A percentile compares a stretch with the other conserved stretches of the same genome.
phyloP scores from a whole-genome alignment of 2,113 vertebrate species.

The Syngnathus floridae region DNA sequence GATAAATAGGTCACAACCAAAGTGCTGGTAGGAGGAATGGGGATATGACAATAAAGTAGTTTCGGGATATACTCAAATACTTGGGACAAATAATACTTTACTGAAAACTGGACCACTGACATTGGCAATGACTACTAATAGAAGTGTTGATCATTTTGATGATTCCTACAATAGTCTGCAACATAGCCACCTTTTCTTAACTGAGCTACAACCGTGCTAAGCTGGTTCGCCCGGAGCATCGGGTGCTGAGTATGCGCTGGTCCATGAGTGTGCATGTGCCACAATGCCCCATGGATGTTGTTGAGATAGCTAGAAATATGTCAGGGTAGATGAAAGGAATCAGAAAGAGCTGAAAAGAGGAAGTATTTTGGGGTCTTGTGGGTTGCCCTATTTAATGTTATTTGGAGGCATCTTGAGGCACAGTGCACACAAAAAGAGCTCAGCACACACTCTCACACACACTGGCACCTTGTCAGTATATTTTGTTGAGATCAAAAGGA shows the following conservation, averaged over 20 bases:
- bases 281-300: conserved; percentile 58
- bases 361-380: conserved; percentile 64
- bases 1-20: conserved; percentile 46
- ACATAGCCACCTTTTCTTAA: conserved; percentile 54
- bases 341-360: conserved; percentile 42
- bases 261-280: conserved; percentile 36
- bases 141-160: conserved; percentile 24
- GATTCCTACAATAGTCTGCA: conserved; percentile 38
- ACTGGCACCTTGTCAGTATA: conserved; percentile 1
- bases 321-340: conserved; percentile 39
- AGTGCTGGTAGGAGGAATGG: conserved; percentile 16
- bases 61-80: conserved; percentile 18
- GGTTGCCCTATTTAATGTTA: conserved; percentile 59
- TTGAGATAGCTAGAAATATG: conserved; percentile 35
- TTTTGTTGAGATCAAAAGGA: conserved; percentile 26
- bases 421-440: not conserved
- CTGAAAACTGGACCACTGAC: conserved; percentile 9
- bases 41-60: conserved; percentile 1
- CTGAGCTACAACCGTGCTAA: conserved; percentile 46
- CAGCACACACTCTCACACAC: conserved; percentile 4
- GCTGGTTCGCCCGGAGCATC: conserved; percentile 50
- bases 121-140: conserved; percentile 29
- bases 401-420: conserved; percentile 40
- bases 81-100: not conserved
- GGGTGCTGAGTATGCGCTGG: conserved; percentile 28